These are phyloP conservation scores for Elysia chlorotica DNA, from an alignment of 1,140 invertebrate species.

Conservation along the genomic window DNA sequence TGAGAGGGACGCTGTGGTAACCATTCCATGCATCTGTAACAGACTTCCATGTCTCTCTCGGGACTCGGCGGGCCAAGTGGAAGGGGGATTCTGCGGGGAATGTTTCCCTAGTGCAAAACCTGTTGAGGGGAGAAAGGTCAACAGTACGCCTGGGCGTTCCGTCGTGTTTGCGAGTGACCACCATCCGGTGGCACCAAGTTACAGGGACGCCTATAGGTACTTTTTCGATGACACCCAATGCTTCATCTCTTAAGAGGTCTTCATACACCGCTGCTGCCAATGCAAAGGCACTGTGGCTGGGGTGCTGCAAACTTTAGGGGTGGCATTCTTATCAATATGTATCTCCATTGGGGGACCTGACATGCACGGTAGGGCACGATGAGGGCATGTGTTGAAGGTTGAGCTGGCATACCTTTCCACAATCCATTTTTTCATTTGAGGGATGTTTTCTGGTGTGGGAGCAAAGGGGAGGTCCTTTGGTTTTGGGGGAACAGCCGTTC, in stretches of 20 bases:
- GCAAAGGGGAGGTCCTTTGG: constrained; percentile 21
- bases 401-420: constrained; percentile 28
- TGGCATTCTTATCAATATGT: constrained; percentile 21
- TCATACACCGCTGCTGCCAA: constrained; percentile 33
- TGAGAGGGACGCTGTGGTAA: no score
- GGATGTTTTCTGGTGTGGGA: constrained; percentile 20
- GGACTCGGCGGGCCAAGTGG: no score
- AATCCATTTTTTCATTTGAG: constrained; percentile 20
- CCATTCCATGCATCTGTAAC: no score
- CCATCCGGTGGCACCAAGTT: constrained; percentile 33
- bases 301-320: constrained; percentile 17
- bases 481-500: constrained; percentile 22
- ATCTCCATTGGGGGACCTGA: constrained; percentile 22
- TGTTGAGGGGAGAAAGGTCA: no score
- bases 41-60: no score
- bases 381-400: constrained; percentile 41
- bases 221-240: constrained; percentile 34
- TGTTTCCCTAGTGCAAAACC: no score
- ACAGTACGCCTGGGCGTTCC: no score
- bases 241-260: constrained; percentile 30
- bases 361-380: constrained; percentile 33
- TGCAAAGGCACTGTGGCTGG: constrained; percentile 27
- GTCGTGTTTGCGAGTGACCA: constrained; percentile 26
- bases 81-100: no score
- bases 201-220: constrained; percentile 31